phyloP scores from a whole-genome alignment of 2,797 vertebrate genomes.

The Apogon talboti region DNA sequence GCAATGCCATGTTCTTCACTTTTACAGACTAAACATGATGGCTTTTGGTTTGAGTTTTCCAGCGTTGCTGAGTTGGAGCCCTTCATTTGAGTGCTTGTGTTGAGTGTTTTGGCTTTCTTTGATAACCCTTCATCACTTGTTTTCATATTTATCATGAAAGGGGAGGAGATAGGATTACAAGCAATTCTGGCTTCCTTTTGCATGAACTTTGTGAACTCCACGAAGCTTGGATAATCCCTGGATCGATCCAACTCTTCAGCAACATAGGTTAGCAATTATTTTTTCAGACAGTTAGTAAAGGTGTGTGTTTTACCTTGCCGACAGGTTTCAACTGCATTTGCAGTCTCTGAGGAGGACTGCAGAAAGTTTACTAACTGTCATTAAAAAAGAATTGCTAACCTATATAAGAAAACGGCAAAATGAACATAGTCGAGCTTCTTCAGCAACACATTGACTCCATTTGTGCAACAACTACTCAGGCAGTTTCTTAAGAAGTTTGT shows the following conservation, averaged over 20 bases:
- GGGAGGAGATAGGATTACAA: constrained; percentile 43
- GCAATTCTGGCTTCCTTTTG: constrained; percentile 29
- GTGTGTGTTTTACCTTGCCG: too few species aligned
- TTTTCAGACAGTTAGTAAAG: too few species aligned
- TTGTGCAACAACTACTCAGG: constrained; percentile 36
- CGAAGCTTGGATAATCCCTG: constrained; percentile 15
- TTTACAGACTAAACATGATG: constrained; percentile 27
- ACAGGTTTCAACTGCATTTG: too few species aligned
- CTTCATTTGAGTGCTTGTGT: constrained; percentile 29
- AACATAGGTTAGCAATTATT: too few species aligned
- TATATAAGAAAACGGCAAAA: too few species aligned
- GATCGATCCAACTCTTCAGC: constrained; percentile 22
- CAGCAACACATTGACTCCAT: constrained; percentile 46
- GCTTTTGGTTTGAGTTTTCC: neutral
- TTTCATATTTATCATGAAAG: constrained; percentile 8
- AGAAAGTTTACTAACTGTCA: too few species aligned
- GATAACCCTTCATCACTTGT: constrained; percentile 9
- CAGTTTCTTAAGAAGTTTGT: constrained; percentile 37
- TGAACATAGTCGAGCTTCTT: too few species aligned
- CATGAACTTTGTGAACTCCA: constrained; percentile 38
- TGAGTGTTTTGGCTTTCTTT: constrained; percentile 28
- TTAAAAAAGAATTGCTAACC: too few species aligned
- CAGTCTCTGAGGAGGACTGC: too few species aligned
- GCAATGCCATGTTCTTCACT: constrained; percentile 31
- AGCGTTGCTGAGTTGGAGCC: neutral